Conservation (phyloP, 2,113 vertebrate genomes). For the Petrocephalus microphthalmus region DNA sequence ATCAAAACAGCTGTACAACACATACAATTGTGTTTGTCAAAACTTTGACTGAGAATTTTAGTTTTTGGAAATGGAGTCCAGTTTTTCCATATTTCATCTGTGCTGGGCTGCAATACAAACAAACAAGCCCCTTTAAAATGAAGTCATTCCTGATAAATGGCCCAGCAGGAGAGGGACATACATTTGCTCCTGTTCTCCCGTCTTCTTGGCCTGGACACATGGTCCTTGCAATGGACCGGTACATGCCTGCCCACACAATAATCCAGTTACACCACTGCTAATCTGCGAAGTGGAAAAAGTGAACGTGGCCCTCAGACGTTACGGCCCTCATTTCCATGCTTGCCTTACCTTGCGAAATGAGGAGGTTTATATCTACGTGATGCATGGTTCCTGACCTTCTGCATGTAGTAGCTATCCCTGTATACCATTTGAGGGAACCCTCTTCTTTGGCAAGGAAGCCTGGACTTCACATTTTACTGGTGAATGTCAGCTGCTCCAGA, state of each 20-base stretch:
- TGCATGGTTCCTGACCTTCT: neutral
- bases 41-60: neutral
- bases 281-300: neutral
- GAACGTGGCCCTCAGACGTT: neutral
- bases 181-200: neutral
- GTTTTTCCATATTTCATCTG: neutral
- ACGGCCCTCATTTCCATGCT: neutral
- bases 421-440: neutral
- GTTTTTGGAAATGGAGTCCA: neutral
- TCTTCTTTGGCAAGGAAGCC: neutral
- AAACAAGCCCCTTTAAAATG: neutral
- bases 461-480: neutral
- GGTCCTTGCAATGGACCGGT: neutral
- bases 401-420: neutral
- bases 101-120: neutral
- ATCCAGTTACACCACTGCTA: neutral
- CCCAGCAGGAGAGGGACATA: no score
- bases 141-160: neutral
- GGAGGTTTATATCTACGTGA: neutral
- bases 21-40: neutral
- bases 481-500: neutral
- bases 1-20: no score
- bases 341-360: neutral
- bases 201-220: neutral
- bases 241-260: neutral